Evolutionary conservation across 30 jellyfish, hydroid and myxozoan species (phyloP).

Genomic region (Rhopilema esculentum): DNA sequence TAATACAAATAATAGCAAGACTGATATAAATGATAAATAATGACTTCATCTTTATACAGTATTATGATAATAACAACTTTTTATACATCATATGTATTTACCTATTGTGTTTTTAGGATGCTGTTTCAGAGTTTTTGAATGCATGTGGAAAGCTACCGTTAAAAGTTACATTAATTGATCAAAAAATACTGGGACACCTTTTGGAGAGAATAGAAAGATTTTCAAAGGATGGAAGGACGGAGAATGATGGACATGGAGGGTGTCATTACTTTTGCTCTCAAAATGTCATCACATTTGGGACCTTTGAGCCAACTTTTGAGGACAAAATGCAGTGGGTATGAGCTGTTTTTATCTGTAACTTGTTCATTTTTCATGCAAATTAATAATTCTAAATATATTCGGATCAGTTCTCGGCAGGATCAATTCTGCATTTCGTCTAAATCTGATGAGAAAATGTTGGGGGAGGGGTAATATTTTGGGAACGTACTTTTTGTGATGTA

Average conservation of each 20-base stretch:
- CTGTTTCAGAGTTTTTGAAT: constrained; percentile 6
- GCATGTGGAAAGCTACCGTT: constrained; percentile 22
- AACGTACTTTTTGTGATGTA: no score
- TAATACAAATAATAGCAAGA: no score
- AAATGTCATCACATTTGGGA: constrained; percentile 43
- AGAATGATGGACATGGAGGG: constrained; percentile 44
- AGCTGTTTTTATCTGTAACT: not conserved
- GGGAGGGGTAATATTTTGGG: no score
- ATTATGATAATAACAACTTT: no score
- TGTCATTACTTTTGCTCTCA: constrained; percentile 57
- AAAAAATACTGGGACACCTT: constrained; percentile 41
- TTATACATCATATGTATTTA: no score
- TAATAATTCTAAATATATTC: no score
- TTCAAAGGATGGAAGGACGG: constrained; percentile 21
- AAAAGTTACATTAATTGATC: constrained; percentile 19
- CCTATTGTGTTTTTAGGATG: constrained; percentile 34
- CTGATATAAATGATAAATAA: no score
- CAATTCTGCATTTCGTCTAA: no score
- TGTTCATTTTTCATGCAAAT: no score
- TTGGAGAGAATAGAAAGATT: constrained; percentile 24
- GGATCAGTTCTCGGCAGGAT: no score
- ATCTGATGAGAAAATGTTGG: no score
- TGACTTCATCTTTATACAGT: no score
- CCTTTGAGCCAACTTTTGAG: constrained; percentile 16
- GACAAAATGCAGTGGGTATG: constrained; percentile 18